Evolutionary conservation across 2,797 vertebrate species (phyloP).

Genomic region (Melanotaenia pygmaea): DNA sequence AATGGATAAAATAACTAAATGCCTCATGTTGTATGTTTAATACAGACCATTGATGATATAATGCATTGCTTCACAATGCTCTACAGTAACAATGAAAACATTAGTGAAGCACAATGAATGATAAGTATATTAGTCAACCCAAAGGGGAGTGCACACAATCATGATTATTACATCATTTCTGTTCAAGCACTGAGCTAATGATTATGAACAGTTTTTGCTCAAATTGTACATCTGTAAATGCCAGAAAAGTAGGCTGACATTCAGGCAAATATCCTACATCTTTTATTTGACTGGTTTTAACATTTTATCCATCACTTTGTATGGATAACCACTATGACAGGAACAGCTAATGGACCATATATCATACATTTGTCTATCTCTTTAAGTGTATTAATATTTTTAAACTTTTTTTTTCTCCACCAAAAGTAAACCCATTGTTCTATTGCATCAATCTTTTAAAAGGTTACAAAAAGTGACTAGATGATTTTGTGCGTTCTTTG

Average conservation of each 20-base stretch:
- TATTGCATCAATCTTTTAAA: background rate
- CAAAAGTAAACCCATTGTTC: background rate
- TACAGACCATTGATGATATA: slow-evolving; percentile 28
- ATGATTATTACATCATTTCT: background rate
- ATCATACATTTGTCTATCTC: background rate
- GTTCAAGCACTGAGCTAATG: background rate
- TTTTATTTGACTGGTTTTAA: background rate
- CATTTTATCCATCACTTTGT: background rate
- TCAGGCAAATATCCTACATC: background rate
- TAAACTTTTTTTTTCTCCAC: background rate
- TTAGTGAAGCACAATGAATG: background rate
- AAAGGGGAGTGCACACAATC: slow-evolving; percentile 5
- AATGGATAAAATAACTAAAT: slow-evolving; percentile 31
- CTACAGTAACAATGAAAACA: slow-evolving; percentile 4
- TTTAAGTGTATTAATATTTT: slow-evolving; percentile 4
- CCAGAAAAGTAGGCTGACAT: slow-evolving; percentile 11
- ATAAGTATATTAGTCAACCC: background rate
- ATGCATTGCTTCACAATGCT: background rate
- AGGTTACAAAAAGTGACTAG: too few species aligned
- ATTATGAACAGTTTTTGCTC: background rate
- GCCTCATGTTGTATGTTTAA: slow-evolving; percentile 39
- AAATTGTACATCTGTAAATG: background rate
- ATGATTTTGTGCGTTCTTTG: background rate
- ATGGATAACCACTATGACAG: background rate
- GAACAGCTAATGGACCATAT: background rate